Conservation (phyloP, 2,797 vertebrate genomes). For the Phaenicophaeus curvirostris region DNA sequence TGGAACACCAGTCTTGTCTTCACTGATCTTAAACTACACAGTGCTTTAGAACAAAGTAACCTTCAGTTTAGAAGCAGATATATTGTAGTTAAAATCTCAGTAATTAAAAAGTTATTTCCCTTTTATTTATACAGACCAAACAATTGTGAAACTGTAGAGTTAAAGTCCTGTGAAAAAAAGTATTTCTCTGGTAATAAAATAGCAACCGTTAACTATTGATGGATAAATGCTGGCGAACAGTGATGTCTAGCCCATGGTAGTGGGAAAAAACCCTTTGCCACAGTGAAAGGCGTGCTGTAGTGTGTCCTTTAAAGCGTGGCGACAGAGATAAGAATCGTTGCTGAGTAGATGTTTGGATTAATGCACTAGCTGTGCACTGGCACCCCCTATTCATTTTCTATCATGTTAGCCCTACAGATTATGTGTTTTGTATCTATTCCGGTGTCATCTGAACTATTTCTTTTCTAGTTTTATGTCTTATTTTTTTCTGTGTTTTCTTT, state of each 20-base stretch:
- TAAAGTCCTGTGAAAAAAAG: not conserved
- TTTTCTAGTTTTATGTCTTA: not conserved
- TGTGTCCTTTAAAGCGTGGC: too few relatives aligned
- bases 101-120: not conserved
- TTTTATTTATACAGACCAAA: not conserved
- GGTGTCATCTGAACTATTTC: not conserved
- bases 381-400: not conserved
- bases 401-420: not conserved
- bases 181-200: not conserved
- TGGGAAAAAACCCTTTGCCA: not conserved
- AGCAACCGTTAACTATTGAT: not conserved
- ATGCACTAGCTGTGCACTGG: not conserved
- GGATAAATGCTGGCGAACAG: not conserved
- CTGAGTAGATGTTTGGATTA: not conserved
- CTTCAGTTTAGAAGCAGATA: not conserved
- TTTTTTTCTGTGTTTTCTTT: not conserved
- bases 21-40: not conserved
- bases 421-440: not conserved
- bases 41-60: not conserved
- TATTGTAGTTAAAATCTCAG: not conserved
- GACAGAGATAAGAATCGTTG: rapidly evolving
- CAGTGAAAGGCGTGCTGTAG: too few relatives aligned
- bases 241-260: rapidly evolving
- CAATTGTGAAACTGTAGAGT: not conserved
- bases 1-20: not conserved